These are phyloP conservation scores for Euura lappo DNA, from an alignment of 1,140 invertebrate genomes.

Conservation along the genomic window DNA sequence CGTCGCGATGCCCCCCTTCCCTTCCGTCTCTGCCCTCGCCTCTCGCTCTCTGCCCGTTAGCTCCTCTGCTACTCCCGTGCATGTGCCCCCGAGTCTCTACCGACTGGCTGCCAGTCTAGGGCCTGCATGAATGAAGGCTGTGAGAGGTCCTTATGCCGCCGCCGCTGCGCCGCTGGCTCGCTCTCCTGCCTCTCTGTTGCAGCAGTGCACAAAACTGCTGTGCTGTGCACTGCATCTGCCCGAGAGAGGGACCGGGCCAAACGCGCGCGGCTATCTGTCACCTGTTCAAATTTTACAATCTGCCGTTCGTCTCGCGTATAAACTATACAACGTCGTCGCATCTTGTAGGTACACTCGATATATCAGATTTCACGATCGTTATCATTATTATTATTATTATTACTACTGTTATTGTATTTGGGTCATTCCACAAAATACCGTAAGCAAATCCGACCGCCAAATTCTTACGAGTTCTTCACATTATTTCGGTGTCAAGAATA, in stretches of 20 bases:
- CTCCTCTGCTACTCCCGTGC: neutral
- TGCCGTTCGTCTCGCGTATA: constrained; percentile 12
- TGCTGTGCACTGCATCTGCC: constrained; percentile 22
- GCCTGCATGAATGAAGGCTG: neutral
- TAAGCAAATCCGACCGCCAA: no score
- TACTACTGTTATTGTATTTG: no score
- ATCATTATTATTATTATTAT: no score
- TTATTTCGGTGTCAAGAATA: no score
- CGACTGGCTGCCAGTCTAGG: no score
- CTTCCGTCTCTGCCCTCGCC: constrained; percentile 17
- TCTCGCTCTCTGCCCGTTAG: neutral
- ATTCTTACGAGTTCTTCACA: no score
- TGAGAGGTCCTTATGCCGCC: constrained; percentile 16
- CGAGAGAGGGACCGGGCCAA: neutral
- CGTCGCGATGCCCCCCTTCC: neutral
- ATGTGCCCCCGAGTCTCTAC: neutral
- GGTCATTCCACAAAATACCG: no score
- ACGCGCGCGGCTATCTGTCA: constrained; percentile 29
- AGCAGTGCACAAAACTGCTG: constrained; percentile 21
- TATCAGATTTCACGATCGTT: neutral
- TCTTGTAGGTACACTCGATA: neutral
- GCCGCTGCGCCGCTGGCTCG: neutral
- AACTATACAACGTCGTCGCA: constrained; percentile 14
- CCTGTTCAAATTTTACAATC: constrained; percentile 36
- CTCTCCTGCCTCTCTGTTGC: neutral